Evolutionary conservation across 2,888 invertebrate genomes (phyloP), one percentile per base, ranked within the genome.

Genomic region (Craniophora ligustri): DNA sequence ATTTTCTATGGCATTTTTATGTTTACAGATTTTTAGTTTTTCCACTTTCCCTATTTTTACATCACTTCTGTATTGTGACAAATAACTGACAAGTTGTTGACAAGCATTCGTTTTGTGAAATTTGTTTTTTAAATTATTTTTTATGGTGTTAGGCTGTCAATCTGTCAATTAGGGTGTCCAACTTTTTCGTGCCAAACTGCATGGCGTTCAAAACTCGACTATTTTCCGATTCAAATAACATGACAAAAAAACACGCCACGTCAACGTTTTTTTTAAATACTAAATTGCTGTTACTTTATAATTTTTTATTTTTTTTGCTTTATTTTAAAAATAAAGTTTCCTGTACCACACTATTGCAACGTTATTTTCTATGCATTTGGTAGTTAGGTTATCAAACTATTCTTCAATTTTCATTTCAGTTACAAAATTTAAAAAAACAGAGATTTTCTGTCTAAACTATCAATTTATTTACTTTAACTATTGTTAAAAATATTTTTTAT

Each of bases 101-200:
- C 75, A 75, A 31, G 51, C 51, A 56, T 80, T 83, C 67, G 71
- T 78, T 78, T 83, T 79, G 72, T 67, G 61, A 80, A 79, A 78
- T 72, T 67, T 32, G 35, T 62, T 44, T 64, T 78, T 80, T 77
- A 58, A n/a, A n/a, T n/a, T 76, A 74, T 59, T 78, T 78, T 76
- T 77, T 44, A 10, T 69, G 44, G 47, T 44, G 40, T 36, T 59
- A 41, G 16, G 40, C 50, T 74, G 67, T 65, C 59, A 59, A 66
- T 65, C 53, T 65, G 51, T 28, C 62, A 30, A 40, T 19, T 1
- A n/a, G n/a, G n/a, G n/a, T n/a, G n/a, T n/a, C n/a, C n/a, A 5
- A 45, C 6, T 30, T 35, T 40, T 48, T 26, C 2, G 5, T 15
- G 0, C 4, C 14, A 45, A 31, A 54, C 44, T 60, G 0, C 14